phyloP scores from a whole-genome alignment of 2,113 vertebrate genomes.

The Cololabis saira region DNA sequence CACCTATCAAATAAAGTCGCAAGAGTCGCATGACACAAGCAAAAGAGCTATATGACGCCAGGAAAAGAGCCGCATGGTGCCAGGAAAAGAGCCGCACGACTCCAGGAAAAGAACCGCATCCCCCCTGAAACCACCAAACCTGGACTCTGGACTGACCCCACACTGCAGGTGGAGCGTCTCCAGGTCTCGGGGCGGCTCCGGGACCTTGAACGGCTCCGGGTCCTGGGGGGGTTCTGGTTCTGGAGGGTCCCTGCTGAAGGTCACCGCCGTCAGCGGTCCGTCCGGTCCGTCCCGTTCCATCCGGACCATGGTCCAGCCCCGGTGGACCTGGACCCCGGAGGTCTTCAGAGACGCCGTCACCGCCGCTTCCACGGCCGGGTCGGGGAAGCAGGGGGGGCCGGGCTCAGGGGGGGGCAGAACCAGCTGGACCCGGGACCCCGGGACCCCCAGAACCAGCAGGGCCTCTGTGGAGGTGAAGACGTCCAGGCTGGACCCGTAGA shows the following conservation, averaged over 20 bases:
- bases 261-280: conserved; percentile 78
- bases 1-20: too few relatives aligned
- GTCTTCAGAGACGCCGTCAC: conserved; percentile 65
- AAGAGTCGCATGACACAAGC: too few relatives aligned
- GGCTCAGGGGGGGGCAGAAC: conserved; percentile 74
- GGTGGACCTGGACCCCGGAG: conserved; percentile 76
- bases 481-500: conserved; percentile 90
- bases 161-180: conserved; percentile 81
- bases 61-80: too few relatives aligned
- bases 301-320: conserved; percentile 78
- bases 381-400: conserved; percentile 72
- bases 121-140: too few relatives aligned
- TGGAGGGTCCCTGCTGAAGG: too few relatives aligned
- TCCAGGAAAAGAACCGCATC: too few relatives aligned
- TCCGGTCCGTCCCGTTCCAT: conserved; percentile 78
- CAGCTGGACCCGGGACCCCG: conserved; percentile 82
- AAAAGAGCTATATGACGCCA: too few relatives aligned
- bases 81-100: too few relatives aligned
- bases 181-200: too few relatives aligned
- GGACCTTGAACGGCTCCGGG: too few relatives aligned
- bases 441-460: conserved; percentile 83
- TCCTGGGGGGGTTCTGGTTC: too few relatives aligned
- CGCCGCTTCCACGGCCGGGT: conserved; percentile 63
- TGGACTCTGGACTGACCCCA: conserved; percentile 85
- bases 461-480: conserved; percentile 82